Evolutionary conservation across 2,113 vertebrate species (phyloP).

Genomic region (Apodemus speciosus): DNA sequence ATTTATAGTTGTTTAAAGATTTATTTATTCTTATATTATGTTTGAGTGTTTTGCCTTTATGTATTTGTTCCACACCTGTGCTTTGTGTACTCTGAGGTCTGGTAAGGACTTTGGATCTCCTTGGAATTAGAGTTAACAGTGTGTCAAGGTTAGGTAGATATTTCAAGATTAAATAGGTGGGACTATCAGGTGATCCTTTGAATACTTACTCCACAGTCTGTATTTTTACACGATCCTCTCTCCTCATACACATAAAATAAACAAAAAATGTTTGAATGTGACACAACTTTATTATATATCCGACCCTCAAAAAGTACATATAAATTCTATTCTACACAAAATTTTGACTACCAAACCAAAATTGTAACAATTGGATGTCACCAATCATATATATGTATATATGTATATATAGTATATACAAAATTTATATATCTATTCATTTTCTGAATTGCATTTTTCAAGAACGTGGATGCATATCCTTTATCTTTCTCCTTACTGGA

Average conservation of each 20-base stretch:
- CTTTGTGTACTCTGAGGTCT: no score
- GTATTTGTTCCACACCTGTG: no score
- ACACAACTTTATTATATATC: neutral
- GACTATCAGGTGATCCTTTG: neutral
- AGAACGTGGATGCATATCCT: fast-evolving
- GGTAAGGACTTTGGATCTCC: no score
- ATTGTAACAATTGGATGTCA: neutral
- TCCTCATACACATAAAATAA: neutral
- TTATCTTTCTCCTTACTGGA: neutral
- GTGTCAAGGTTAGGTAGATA: neutral
- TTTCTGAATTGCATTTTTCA: neutral
- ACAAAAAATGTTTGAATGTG: neutral
- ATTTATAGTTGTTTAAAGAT: no score
- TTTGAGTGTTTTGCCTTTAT: no score
- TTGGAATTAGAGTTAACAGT: neutral
- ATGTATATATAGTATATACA: no score
- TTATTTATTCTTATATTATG: no score
- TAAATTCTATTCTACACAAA: neutral
- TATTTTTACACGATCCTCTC: neutral
- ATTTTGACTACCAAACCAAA: neutral
- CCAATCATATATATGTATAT: neutral
- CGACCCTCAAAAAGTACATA: fast-evolving
- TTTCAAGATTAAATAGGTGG: neutral
- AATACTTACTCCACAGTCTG: neutral
- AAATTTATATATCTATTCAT: no score